Evolutionary conservation across 2,888 invertebrate species (phyloP), one percentile per base, ranked within the genome.

Genomic region (Sthenelais limicola): DNA sequence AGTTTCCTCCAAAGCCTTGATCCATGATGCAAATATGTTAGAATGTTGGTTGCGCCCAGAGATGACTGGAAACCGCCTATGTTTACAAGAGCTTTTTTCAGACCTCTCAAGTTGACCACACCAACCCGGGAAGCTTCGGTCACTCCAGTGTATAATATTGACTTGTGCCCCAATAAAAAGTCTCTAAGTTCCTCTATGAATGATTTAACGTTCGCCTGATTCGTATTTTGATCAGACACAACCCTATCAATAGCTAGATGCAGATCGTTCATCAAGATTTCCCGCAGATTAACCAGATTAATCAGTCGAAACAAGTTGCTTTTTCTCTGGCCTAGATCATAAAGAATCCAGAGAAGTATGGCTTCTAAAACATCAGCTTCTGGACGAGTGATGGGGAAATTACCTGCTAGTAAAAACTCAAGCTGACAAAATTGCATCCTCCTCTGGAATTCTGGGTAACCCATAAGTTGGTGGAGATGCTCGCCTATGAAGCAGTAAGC

Each of bases 311-410:
- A 81, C 4, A 89, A 88, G 75, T 88, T 87, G n/a, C 83, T 80
- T 24, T 88, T 75, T 56, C 89, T 84, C 30, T 88, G 83, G 3
- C 75, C 76, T 54, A 81, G 74, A n/a, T 89, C 86, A 79, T 88
- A 88, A 68, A 89, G 86, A 77, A 92, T 89, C 91, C 92, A 92
- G 72, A 89, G 87, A 47, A 92, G 82, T n/a, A 91, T 90, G 74
- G 91, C 90, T 62, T 89, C 85, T 38, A 92, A 86, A 0, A 89
- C 91, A 76, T 91, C 91, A 12, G 89, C 87, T 86, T 93, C 92
- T 0, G 90, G 88, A 83, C 92, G 92, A 85, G 92, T 91, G 7
- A 93, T 92, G 0, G 92, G 92, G 83, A 91, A 92, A 82, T 92
- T 92, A 82, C 91, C 91, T 24, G 89, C 89, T 12, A 93, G 87